phyloP scores from a whole-genome alignment of 2,888 invertebrate genomes.

The Lepidocyrtinus sp. region DNA sequence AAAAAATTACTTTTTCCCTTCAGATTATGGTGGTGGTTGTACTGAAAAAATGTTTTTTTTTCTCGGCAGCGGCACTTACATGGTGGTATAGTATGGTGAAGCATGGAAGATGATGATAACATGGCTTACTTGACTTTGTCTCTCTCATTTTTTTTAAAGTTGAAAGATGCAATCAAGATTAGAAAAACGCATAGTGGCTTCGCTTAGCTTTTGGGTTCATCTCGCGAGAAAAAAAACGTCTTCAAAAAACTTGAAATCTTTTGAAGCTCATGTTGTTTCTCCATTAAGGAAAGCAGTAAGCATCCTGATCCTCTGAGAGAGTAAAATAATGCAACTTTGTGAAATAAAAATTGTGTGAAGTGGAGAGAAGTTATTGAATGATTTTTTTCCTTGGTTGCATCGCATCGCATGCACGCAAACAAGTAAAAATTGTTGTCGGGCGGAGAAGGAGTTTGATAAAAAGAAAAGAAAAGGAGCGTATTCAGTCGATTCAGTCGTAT shows the following conservation, averaged over 20 bases:
- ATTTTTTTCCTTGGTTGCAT: constrained; percentile 11
- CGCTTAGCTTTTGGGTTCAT: neutral
- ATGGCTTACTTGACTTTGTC: neutral
- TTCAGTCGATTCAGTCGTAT: no score
- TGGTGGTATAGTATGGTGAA: constrained; percentile 7
- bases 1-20: constrained; percentile 36
- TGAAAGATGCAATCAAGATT: neutral
- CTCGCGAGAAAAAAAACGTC: neutral
- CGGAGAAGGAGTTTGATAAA: neutral
- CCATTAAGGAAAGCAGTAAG: neutral
- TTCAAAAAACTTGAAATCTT: neutral
- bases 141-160: neutral
- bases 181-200: neutral
- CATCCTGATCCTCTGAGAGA: neutral
- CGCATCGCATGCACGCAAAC: neutral
- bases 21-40: neutral
- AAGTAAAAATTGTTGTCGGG: neutral
- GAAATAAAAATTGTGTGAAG: constrained; percentile 35
- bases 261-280: neutral
- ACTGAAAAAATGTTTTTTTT: neutral
- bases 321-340: neutral
- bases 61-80: neutral
- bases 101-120: constrained; percentile 34
- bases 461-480: neutral
- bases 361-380: constrained; percentile 15